Evolutionary conservation across 2,113 vertebrate genomes (phyloP), one percentile per base, ranked within the genome.

Genomic region (Anarhynchus alexandrinus): DNA sequence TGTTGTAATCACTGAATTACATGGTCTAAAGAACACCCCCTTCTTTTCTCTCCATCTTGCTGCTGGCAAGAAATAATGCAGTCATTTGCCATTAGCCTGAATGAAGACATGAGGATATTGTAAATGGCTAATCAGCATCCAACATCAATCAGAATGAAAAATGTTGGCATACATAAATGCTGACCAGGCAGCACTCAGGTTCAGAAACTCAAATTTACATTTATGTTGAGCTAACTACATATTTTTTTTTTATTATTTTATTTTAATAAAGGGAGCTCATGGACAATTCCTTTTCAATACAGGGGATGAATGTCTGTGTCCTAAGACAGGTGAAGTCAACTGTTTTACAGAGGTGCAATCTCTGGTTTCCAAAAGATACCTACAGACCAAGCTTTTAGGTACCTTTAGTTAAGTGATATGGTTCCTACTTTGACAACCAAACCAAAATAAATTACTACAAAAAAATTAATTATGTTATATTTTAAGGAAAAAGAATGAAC

Each of bases 51-150:
- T 85, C 30, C 6, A 7, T 65, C n/a, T 82, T 86, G 80, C 72
- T 93, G 22, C 40, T 85, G 77, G 70, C 73, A 79, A 95, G 78
- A 91, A 87, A 89, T 73, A 89, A 61, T 45, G 26, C 47, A 87
- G 82, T 65, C 74, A 57, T 93, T 91, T 91, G 26, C 57, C 52
- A 79, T 94, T 80, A 94, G 54, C 43, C 34, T 74, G 25, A 76
- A 76, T 45, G 73, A 90, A 91, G 87, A 82, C 70, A 72, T 6
- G 25, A 91, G 36, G 36, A 58, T 87, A 62, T 61, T 85, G 47
- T 65, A 93, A 96, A 89, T 58, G 73, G 66, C 69, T 94, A 72
- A 91, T 90, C 82, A 93, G 42, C 82, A 79, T 72, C 61, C 54
- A 85, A 15, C 70, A 89, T 92, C 83, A 84, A 82, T 82, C 61